phyloP scores from a whole-genome alignment of 1,140 invertebrate species.

The Hermatobates lingyangjiaoensis region DNA sequence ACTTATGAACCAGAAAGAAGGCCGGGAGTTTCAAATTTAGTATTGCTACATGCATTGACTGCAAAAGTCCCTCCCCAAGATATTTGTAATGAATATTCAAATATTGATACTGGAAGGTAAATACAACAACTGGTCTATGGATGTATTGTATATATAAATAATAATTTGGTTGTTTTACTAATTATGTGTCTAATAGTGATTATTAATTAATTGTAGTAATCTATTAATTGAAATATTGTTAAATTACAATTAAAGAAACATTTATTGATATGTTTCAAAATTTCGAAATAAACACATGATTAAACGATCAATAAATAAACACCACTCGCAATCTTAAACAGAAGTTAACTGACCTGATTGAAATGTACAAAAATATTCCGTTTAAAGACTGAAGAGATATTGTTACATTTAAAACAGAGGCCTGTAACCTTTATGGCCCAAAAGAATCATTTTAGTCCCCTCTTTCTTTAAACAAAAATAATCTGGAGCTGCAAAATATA shows the following conservation, averaged over 20 bases:
- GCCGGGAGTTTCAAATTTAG: conserved; percentile 75
- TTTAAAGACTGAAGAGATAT: too few relatives aligned
- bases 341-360: too few relatives aligned
- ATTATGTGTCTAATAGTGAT: not conserved
- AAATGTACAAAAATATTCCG: too few relatives aligned
- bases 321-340: too few relatives aligned
- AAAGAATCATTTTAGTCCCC: too few relatives aligned
- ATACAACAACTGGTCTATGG: too few relatives aligned
- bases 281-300: too few relatives aligned
- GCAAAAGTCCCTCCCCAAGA: conserved; percentile 45
- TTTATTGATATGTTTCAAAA: not conserved
- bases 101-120: conserved; percentile 52
- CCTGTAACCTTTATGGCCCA: too few relatives aligned
- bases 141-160: not conserved
- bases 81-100: conserved; percentile 44
- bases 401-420: too few relatives aligned
- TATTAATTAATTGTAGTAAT: not conserved
- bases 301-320: too few relatives aligned
- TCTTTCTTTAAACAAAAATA: too few relatives aligned
- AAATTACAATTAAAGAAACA: not conserved
- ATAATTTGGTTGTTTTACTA: not conserved
- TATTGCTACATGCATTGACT: conserved; percentile 63
- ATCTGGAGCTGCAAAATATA: too few relatives aligned
- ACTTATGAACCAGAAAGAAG: conserved; percentile 57
- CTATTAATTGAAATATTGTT: not conserved